Conservation (phyloP, 2,888 invertebrate species). For the Calliphora vomitoria region DNA sequence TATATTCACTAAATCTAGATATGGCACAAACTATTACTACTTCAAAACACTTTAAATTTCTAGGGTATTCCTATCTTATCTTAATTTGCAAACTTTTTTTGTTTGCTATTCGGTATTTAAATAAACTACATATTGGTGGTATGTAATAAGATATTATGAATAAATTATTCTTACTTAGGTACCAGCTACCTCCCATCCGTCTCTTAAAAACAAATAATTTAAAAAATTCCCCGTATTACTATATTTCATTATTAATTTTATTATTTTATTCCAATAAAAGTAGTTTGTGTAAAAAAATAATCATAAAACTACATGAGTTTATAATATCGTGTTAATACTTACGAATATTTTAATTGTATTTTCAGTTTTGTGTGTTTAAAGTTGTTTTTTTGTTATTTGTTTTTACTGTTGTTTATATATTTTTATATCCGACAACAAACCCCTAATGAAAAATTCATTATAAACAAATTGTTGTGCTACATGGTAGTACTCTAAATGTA, state of each 20-base stretch:
- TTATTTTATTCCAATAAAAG: neutral
- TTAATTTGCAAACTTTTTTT: neutral
- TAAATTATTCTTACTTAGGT: no score
- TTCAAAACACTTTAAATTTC: neutral
- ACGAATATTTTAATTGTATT: constrained; percentile 16
- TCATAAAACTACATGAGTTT: constrained; percentile 23
- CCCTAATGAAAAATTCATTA: constrained; percentile 52
- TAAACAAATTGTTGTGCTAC: constrained; percentile 46
- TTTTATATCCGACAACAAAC: constrained; percentile 52
- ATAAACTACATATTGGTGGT: neutral
- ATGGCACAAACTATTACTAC: neutral
- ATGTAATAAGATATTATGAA: neutral
- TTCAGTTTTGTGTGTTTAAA: constrained; percentile 14
- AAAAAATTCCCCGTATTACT: neutral
- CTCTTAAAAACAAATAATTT: neutral
- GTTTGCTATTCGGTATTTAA: neutral
- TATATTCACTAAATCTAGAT: neutral
- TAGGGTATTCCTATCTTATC: neutral
- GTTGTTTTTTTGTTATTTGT: neutral
- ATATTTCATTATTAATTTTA: neutral
- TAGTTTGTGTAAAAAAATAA: constrained; percentile 17
- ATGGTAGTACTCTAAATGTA: constrained; percentile 38
- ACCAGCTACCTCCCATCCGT: no score
- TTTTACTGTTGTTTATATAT: constrained; percentile 14
- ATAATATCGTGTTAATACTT: constrained; percentile 26